Evolutionary conservation across 2,113 vertebrate species (phyloP).

Genomic region (Xiphorhynchus elegans): DNA sequence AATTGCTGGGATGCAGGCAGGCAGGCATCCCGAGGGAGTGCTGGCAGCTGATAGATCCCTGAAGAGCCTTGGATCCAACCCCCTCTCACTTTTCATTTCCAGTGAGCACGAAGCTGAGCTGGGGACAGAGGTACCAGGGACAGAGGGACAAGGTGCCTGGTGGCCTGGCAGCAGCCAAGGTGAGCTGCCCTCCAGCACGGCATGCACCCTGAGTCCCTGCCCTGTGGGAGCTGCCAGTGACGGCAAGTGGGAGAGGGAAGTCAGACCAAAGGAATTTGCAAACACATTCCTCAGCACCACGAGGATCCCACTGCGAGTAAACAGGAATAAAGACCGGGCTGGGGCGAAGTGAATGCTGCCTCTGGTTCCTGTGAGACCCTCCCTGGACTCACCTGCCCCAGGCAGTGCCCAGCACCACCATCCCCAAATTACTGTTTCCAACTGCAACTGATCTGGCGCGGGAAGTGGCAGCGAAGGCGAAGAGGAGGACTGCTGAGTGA

Average conservation of each 20-base stretch:
- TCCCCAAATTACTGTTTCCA: accelerated
- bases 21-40: background rate
- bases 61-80: background rate
- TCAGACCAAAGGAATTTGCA: slow-evolving; percentile 70
- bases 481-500: background rate
- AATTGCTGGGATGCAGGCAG: background rate
- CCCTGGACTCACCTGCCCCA: background rate
- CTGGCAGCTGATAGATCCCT: background rate
- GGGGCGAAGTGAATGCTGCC: background rate
- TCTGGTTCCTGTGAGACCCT: background rate
- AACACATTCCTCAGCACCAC: slow-evolving; percentile 50
- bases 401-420: accelerated
- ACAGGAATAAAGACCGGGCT: slow-evolving; percentile 43
- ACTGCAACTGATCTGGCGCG: accelerated
- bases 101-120: slow-evolving; percentile 21
- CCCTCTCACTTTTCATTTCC: slow-evolving; percentile 47
- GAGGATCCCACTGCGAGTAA: background rate
- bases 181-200: background rate
- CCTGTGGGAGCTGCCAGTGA: background rate
- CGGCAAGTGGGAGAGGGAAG: slow-evolving; percentile 25
- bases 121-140: background rate
- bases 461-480: background rate
- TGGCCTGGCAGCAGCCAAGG: background rate
- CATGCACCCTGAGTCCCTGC: slow-evolving; percentile 1
- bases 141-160: background rate